Evolutionary conservation across 2,797 vertebrate genomes (phyloP), one percentile per base, ranked within the genome.

Genomic region (Echiichthys vipera): DNA sequence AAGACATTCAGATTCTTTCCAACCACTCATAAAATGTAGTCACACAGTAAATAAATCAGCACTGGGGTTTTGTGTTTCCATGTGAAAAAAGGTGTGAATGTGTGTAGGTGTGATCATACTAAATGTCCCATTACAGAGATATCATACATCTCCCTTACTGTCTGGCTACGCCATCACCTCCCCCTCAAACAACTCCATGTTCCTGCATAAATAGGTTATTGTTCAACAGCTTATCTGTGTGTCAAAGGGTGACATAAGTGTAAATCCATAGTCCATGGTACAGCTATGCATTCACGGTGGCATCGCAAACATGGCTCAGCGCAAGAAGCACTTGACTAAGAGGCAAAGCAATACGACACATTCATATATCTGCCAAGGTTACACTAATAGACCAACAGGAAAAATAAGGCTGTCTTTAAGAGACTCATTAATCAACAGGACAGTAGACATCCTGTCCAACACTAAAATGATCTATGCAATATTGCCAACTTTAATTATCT

Each of bases 11-110:
- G 15, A 71, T 24, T 69, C 58, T 62, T 37, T 51, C 37, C 4
- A 15, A 59, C 57, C 15, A 37, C 46, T 34, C 50, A 55, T 46
- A n/a, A 67, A 45, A 71, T 27, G 22, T 42, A 58, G 55, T 64
- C 39, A 55, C 39, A 55, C 57, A 56, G 58, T 58, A 78, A 80
- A 82, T 65, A 78, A 71, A 71, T 80, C 37, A 75, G 54, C 43
- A 50, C 36, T 10, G 14, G 0, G 5, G 29, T 42, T 65, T 18
- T 20, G 20, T n/a, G n/a, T n/a, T n/a, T n/a, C n/a, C n/a, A 25
- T 29, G 34, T 32, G 13, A 10, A 34, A 34, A 58, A 64, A 50
- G 2, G 13, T 36, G 47, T 36, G 25, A 53, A 49, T 25, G 29
- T 29, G 29, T 29, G 45, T 32, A 57, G 20, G 18, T 29, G 47